Base-by-base conservation (phyloP, 2,888 invertebrate genomes). In the Hydrotaea cyrtoneurina region DNA sequence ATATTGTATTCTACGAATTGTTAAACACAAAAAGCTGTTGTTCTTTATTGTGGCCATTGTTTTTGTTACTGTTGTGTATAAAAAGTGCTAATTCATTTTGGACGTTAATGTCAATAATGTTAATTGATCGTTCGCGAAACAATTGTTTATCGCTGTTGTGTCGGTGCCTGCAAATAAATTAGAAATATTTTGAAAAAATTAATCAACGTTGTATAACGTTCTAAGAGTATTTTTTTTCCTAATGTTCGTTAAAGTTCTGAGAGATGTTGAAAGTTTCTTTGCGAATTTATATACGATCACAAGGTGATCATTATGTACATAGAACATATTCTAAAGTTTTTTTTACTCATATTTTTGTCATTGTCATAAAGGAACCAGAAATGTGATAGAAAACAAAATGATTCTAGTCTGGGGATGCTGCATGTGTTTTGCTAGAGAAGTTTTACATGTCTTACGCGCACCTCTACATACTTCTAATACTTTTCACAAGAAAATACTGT, bases 141-240 rank as follows among this genome's bases (percentile, higher is more conserved):
- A n/a, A 50, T 81, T 88, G 26, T 89, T 89, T 43, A 43, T 43
- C 43, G 43, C 11, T 15, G 15, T 15, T n/a, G 8, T 5, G 55
- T 64, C 90, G 73, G 86, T 8, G 39, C 39, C 39, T 31, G 31
- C 1, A 11, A 15, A 62, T 31, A 55, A 21, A 26, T 26, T 31
- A 15, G 5, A 62, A 62, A 62, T 62, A 5, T 5, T 31, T 62
- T 62, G 31, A 15, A 13, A 62, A 31, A 21, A 55, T 55, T 55
- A 55, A 21, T 55, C 13, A 39, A 39, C 7, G 3, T 55, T 55
- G 5, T 21, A 55, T 21, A 11, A 7, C 8, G 1, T 19, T 17
- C 10, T 77, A 4, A 2, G 31, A 31, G 31, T 31, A 31, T 31
- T 17, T 17, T 57, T 36, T 0, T 1, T 5, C n/a, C 3, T 31